A percentile compares a stretch with the other conserved stretches of the same genome.
Conservation (phyloP, 2,888 invertebrate genomes). For the Nephrotoma appendiculata region DNA sequence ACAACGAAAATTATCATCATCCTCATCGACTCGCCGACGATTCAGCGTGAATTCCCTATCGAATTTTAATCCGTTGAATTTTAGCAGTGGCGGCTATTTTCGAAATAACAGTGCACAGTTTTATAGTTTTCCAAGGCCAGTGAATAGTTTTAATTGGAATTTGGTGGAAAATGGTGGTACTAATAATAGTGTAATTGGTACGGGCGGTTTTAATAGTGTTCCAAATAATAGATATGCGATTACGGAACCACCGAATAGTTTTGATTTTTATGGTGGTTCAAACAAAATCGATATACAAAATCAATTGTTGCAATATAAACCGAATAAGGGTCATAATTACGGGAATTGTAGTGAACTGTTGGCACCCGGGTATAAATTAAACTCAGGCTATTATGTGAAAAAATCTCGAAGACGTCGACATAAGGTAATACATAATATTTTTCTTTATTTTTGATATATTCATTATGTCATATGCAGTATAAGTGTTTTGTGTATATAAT, state of each 20-base stretch:
- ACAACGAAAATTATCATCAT: not conserved
- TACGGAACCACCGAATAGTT: not conserved
- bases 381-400: not conserved
- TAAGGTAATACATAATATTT: not conserved
- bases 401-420: not conserved
- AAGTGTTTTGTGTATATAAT: not conserved
- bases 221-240: not conserved
- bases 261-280: not conserved
- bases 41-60: not conserved
- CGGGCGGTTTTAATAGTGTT: not conserved
- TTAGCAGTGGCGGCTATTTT: not conserved
- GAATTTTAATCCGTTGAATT: not conserved
- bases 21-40: not conserved
- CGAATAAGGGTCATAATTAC: not conserved
- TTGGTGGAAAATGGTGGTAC: not conserved
- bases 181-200: not conserved
- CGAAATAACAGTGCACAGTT: not conserved
- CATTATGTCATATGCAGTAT: not conserved
- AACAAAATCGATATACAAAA: not conserved
- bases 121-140: not conserved
- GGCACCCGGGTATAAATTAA: not conserved
- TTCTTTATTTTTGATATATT: not conserved
- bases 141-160: not conserved
- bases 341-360: not conserved
- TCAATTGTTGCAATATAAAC: not conserved